A percentile compares a stretch with the other conserved stretches of the same genome.
These are phyloP conservation scores for Lepidocyrtoides sp. DNA, from an alignment of 2,888 invertebrate genomes.

Conservation along the genomic window DNA sequence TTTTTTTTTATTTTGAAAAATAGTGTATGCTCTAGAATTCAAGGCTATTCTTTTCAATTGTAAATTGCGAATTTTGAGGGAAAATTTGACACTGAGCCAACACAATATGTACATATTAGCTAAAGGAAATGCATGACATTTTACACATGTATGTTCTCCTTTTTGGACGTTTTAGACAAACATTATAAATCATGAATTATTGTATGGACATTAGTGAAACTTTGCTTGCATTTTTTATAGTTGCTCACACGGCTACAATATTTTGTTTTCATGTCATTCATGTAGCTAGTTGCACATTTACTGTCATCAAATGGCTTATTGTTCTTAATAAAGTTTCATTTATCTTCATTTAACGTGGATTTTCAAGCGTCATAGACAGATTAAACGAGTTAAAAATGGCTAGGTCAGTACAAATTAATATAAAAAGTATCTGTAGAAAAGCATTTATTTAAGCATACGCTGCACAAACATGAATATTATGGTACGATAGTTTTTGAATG, in stretches of 20 bases:
- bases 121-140: not conserved
- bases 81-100: constrained; percentile 11
- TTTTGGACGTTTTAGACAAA: not conserved
- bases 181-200: too few relatives aligned
- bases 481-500: too few relatives aligned
- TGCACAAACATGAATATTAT: not conserved
- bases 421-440: not conserved
- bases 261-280: not conserved
- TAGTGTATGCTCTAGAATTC: not conserved
- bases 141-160: not conserved
- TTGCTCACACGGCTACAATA: not conserved
- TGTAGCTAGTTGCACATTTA: not conserved
- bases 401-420: not conserved
- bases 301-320: constrained; percentile 1
- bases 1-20: not conserved
- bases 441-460: not conserved
- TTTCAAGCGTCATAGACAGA: not conserved
- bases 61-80: constrained; percentile 17
- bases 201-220: too few relatives aligned
- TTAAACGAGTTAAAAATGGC: not conserved
- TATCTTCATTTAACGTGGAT: not conserved
- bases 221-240: not conserved
- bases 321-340: not conserved
- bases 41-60: not conserved
- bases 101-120: not conserved